Conservation (phyloP, 2,797 vertebrate genomes). For the Parauchenoglanis punctatus region DNA sequence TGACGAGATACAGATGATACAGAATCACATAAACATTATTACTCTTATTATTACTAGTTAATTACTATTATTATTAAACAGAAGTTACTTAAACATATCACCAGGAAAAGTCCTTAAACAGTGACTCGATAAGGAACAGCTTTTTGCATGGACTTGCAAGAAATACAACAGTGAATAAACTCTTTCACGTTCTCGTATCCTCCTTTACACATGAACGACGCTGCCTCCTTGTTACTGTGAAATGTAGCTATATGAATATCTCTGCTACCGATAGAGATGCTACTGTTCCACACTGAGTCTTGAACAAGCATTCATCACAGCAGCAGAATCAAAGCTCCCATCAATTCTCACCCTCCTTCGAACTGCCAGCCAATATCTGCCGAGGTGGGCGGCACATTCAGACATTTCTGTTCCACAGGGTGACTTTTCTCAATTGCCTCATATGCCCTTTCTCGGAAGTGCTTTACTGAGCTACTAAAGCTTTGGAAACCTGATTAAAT, state of each 20-base stretch:
- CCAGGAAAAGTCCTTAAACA: neutral
- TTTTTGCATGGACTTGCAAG: neutral
- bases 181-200: neutral
- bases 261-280: slow-evolving; percentile 8
- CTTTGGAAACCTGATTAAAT: slow-evolving; percentile 17
- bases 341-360: slow-evolving; percentile 21
- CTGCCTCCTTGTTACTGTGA: neutral
- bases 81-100: neutral
- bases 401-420: slow-evolving; percentile 15
- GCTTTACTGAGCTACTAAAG: slow-evolving; percentile 5
- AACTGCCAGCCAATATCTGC: slow-evolving; percentile 7
- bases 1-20: neutral
- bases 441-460: slow-evolving; percentile 12
- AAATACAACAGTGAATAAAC: neutral
- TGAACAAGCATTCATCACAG: slow-evolving; percentile 15
- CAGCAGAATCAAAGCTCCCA: slow-evolving; percentile 15
- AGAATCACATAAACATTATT: neutral
- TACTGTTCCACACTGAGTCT: slow-evolving; percentile 14
- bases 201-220: neutral
- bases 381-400: slow-evolving; percentile 16
- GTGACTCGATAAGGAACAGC: neutral
- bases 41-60: too few species aligned
- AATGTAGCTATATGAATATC: slow-evolving; percentile 1
- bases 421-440: slow-evolving; percentile 18
- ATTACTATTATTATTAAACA: too few species aligned